A percentile compares a stretch with the other conserved stretches of the same genome.
These are phyloP conservation scores for Sebastes diaconus DNA, from an alignment of 2,797 vertebrate genomes.

Conservation along the genomic window DNA sequence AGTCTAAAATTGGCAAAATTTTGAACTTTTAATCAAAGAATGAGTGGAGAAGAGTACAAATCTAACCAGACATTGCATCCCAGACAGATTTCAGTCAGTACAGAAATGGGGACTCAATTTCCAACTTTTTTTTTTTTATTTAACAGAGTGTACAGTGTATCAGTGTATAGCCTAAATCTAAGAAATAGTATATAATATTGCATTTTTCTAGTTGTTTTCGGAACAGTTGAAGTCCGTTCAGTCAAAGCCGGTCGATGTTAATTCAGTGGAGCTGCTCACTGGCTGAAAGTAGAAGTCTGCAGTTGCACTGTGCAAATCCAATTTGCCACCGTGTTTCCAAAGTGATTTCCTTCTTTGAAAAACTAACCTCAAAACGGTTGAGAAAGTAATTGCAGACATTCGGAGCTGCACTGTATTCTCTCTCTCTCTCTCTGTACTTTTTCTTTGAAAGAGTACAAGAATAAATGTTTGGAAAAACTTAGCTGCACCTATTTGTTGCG, in stretches of 20 bases:
- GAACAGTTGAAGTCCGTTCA: neutral
- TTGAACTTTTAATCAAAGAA: neutral
- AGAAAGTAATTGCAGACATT: neutral
- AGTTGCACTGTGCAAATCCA: neutral
- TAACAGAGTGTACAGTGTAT: neutral
- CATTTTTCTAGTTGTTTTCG: neutral
- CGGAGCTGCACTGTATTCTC: neutral
- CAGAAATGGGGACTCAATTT: neutral
- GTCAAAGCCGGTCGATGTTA: slow-evolving; percentile 18
- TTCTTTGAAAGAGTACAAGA: neutral
- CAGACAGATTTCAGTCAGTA: neutral
- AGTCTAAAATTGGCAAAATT: neutral
- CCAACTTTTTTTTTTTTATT: neutral
- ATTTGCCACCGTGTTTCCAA: slow-evolving; percentile 1
- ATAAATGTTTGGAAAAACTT: neutral
- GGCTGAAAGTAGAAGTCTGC: neutral
- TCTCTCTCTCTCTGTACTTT: neutral
- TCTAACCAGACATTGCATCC: neutral
- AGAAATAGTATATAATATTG: neutral
- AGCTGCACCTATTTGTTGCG: neutral
- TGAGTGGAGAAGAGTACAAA: neutral
- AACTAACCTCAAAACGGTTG: neutral
- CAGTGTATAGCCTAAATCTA: neutral
- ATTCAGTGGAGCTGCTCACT: slow-evolving; percentile 19
- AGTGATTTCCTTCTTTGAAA: slow-evolving; percentile 2